These are phyloP conservation scores for Rotaria macrura DNA, from an alignment of 2,888 invertebrate species.

Conservation along the genomic window DNA sequence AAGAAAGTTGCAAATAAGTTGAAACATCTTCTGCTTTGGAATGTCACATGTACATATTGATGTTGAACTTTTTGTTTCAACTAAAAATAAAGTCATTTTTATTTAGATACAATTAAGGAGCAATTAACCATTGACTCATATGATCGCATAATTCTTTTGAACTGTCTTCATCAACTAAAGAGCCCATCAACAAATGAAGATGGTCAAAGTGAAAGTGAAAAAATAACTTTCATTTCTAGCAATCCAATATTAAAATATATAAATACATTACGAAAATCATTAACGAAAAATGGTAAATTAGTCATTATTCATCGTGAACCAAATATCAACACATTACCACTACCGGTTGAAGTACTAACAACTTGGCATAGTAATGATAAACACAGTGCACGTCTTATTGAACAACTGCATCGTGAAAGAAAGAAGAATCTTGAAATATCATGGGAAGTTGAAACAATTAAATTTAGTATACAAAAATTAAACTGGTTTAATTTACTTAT, in stretches of 20 bases:
- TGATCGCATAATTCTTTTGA: neutral
- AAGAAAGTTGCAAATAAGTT: no score
- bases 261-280: neutral
- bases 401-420: neutral
- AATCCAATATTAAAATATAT: neutral
- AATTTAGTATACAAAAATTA: neutral
- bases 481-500: neutral
- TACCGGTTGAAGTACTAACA: neutral
- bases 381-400: neutral
- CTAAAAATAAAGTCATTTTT: neutral
- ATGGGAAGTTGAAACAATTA: constrained; percentile 16
- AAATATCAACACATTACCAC: neutral
- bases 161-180: neutral
- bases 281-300: neutral
- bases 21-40: no score
- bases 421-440: neutral
- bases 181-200: neutral
- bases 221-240: neutral
- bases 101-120: neutral
- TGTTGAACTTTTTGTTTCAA: no score
- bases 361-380: neutral
- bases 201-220: neutral
- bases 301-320: neutral
- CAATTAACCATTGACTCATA: neutral
- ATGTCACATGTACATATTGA: no score